phyloP scores from a whole-genome alignment of 2,888 invertebrate genomes.

The Sicus ferrugineus region DNA sequence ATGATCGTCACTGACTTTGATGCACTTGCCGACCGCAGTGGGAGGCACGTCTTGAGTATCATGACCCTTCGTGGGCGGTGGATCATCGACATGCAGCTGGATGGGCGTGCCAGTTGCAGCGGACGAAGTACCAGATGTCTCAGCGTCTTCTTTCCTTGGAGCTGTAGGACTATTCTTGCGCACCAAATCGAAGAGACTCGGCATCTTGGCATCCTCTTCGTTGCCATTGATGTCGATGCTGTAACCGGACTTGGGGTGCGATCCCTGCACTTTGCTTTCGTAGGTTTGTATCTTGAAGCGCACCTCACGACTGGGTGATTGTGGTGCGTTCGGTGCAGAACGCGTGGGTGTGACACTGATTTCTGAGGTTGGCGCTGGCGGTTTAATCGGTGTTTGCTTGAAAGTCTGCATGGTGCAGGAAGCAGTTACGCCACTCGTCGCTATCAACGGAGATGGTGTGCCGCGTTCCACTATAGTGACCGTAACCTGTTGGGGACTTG shows the following conservation, averaged over 20 bases:
- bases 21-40: conserved; percentile 59
- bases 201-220: conserved; percentile 65
- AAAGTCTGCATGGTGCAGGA: conserved; percentile 57
- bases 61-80: neutral
- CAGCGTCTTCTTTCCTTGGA: conserved; percentile 42
- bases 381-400: conserved; percentile 44
- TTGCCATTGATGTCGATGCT: conserved; percentile 59
- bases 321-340: conserved; percentile 39
- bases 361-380: conserved; percentile 11
- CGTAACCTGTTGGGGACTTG: conserved; percentile 32
- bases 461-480: conserved; percentile 43
- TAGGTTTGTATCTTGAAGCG: conserved; percentile 63
- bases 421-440: conserved; percentile 37
- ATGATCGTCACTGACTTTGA: conserved; percentile 54
- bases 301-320: conserved; percentile 53
- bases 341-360: conserved; percentile 36
- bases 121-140: neutral
- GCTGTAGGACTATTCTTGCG: conserved; percentile 67
- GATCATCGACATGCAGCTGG: conserved; percentile 14
- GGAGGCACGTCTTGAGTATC: conserved; percentile 43
- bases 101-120: neutral
- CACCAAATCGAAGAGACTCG: conserved; percentile 76
- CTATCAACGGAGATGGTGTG: conserved; percentile 33
- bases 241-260: conserved; percentile 40
- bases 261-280: conserved; percentile 55